Conservation (phyloP, 2,113 vertebrate genomes). For the Microtus richardsoni region DNA sequence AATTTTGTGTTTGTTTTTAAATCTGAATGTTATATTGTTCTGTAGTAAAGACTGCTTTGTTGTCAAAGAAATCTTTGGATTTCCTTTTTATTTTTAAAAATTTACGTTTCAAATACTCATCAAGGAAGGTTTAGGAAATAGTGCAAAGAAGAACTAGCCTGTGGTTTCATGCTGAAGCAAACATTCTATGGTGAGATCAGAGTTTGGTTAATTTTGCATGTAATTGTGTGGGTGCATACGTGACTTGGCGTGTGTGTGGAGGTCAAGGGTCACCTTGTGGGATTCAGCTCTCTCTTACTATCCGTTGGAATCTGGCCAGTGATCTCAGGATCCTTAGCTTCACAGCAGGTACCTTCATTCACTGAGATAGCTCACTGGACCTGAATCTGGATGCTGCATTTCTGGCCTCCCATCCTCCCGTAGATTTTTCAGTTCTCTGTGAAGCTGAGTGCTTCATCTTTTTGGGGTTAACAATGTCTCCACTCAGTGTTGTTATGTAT, state of each 20-base stretch:
- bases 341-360: background rate
- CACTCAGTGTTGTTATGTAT: background rate
- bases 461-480: background rate
- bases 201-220: background rate
- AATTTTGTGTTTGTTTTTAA: background rate
- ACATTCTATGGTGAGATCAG: background rate
- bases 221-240: too few species aligned
- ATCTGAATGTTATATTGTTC: constrained; percentile 22
- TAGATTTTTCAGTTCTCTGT: background rate
- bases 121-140: constrained; percentile 4
- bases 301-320: background rate
- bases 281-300: background rate
- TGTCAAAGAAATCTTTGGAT: background rate
- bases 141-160: background rate
- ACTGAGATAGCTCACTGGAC: background rate
- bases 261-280: background rate
- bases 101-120: background rate
- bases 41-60: background rate
- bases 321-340: background rate
- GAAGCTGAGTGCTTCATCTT: background rate
- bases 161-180: background rate
- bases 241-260: background rate
- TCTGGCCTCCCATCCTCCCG: background rate
- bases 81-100: background rate
- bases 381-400: background rate